phyloP scores from a whole-genome alignment of 2,888 invertebrate species.

The Punctoribates punctum region DNA sequence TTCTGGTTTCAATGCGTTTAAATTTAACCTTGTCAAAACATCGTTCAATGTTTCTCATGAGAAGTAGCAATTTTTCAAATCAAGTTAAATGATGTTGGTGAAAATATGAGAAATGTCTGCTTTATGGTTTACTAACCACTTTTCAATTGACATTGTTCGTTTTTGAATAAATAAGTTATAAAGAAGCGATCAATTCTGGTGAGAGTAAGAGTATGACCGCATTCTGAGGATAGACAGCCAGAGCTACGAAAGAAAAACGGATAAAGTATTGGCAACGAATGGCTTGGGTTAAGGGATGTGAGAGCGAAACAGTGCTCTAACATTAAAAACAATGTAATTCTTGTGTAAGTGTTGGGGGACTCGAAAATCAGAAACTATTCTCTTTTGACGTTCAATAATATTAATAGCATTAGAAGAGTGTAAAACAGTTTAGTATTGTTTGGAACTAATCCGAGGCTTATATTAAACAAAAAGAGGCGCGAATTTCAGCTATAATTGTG shows the following conservation, averaged over 20 bases:
- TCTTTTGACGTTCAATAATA: slow-evolving; percentile 35
- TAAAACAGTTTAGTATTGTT: background rate
- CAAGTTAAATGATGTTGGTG: no score
- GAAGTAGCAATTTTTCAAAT: no score
- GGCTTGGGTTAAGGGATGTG: slow-evolving; percentile 8
- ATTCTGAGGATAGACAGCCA: background rate
- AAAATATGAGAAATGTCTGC: no score
- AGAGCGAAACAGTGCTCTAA: slow-evolving; percentile 6
- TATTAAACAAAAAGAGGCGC: background rate
- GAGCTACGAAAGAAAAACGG: background rate
- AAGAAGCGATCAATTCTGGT: no score
- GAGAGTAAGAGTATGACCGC: background rate
- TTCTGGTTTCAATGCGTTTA: no score
- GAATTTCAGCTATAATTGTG: background rate
- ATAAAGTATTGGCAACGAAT: no score
- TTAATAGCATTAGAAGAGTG: slow-evolving; percentile 16
- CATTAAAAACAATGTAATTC: slow-evolving; percentile 34
- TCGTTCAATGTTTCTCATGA: no score
- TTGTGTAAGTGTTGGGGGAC: slow-evolving; percentile 10
- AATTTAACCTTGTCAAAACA: no score
- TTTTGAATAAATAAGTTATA: no score
- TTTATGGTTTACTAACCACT: no score
- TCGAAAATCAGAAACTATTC: slow-evolving; percentile 23
- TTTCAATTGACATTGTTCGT: no score
- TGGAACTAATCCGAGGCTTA: no score